phyloP scores from a whole-genome alignment of 2,888 invertebrate genomes.

The Fragum fragum region DNA sequence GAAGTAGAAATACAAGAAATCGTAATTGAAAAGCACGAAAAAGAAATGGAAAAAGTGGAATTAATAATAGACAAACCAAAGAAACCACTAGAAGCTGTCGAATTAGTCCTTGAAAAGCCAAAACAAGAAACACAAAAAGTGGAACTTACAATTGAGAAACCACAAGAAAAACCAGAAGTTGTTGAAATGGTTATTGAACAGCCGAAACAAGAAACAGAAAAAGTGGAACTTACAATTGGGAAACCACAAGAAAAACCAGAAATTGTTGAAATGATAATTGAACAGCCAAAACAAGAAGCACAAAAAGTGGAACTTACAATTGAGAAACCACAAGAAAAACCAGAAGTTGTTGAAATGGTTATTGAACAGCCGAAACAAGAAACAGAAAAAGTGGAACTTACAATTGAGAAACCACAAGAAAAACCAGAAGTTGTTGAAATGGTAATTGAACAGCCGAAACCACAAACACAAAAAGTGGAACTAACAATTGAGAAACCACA shows the following conservation, averaged over 20 bases:
- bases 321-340: slow-evolving; percentile 1
- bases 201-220: slow-evolving; percentile 41
- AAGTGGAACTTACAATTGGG: slow-evolving; percentile 48
- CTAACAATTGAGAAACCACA: not conserved
- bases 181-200: not conserved
- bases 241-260: slow-evolving; percentile 15
- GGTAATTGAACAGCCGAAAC: slow-evolving; percentile 6
- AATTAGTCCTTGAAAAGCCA: slow-evolving; percentile 11
- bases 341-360: slow-evolving; percentile 19
- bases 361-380: slow-evolving; percentile 36
- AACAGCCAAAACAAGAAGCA: slow-evolving; percentile 13
- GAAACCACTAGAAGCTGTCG: not conserved
- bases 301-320: slow-evolving; percentile 36
- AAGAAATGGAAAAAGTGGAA: slow-evolving; percentile 17
- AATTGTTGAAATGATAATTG: slow-evolving; percentile 47
- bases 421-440: slow-evolving; percentile 41
- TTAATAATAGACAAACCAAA: slow-evolving; percentile 21
- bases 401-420: slow-evolving; percentile 45
- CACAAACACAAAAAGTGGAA: not conserved
- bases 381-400: slow-evolving; percentile 26
- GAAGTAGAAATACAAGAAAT: not conserved
- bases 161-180: not conserved
- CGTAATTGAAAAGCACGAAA: not conserved
- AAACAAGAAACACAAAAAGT: not conserved
- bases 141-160: not conserved